These are phyloP conservation scores for Pseudomyrmex dendroicus DNA, from an alignment of 1,140 invertebrate species.

Conservation along the genomic window DNA sequence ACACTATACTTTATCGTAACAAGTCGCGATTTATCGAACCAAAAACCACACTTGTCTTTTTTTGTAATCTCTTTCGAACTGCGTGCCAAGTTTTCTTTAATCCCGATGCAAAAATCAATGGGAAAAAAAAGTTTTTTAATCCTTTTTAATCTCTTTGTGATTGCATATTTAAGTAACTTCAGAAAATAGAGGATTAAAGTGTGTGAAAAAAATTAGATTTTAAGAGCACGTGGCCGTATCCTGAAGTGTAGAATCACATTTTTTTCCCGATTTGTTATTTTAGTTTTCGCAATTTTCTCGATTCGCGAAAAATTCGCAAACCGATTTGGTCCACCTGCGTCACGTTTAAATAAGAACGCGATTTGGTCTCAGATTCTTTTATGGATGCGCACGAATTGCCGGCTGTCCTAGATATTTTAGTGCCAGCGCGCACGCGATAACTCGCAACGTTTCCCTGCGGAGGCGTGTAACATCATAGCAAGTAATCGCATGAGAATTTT, in stretches of 20 bases:
- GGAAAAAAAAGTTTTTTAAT: not conserved
- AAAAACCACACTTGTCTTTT: no score
- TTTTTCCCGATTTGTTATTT: not conserved
- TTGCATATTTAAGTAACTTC: not conserved
- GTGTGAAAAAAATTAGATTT: not conserved
- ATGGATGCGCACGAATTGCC: slow-evolving; percentile 42
- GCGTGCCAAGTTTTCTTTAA: slow-evolving; percentile 1
- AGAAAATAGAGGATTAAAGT: not conserved
- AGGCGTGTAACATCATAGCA: not conserved
- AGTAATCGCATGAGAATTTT: slow-evolving; percentile 20
- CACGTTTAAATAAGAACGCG: slow-evolving; percentile 26
- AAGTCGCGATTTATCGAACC: no score
- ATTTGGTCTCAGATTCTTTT: slow-evolving; percentile 36
- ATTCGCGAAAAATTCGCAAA: slow-evolving; percentile 18
- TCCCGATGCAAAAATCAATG: no score
- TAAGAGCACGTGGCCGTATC: no score
- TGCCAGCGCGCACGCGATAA: slow-evolving; percentile 33
- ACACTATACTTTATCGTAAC: not conserved
- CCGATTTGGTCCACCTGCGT: slow-evolving; percentile 14
- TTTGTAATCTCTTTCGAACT: not conserved
- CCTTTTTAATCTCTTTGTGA: not conserved
- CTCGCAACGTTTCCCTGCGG: not conserved
- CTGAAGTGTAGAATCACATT: slow-evolving; percentile 13
- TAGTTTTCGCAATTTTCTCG: slow-evolving; percentile 9
- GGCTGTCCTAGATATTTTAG: slow-evolving; percentile 44